Evolutionary conservation across 2,113 vertebrate species (phyloP).

Genomic region (Sceloporus tristichus): DNA sequence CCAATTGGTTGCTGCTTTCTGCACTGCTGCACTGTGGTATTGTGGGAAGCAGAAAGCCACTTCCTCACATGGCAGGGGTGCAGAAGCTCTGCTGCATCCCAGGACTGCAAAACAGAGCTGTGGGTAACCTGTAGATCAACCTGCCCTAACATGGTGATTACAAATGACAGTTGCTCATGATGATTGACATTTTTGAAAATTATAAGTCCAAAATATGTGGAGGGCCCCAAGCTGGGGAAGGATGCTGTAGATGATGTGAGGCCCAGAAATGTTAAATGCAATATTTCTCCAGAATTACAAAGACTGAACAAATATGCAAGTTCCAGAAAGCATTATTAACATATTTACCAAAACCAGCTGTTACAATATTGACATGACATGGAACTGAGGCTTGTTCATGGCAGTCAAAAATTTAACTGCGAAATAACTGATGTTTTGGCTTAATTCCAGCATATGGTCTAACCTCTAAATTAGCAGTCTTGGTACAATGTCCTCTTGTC

Average conservation of each 20-base stretch:
- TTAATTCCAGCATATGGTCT: constrained; percentile 57
- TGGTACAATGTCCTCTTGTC: constrained; percentile 71
- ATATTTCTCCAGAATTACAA: constrained; percentile 37
- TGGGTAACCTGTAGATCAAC: not conserved
- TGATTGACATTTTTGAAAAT: not conserved
- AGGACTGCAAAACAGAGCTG: no score
- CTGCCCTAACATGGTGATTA: not conserved
- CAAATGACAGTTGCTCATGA: not conserved
- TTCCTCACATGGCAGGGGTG: no score
- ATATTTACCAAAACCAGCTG: constrained; percentile 59
- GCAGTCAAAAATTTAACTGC: constrained; percentile 55
- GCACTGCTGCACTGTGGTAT: no score
- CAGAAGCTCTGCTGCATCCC: no score
- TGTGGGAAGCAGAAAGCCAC: no score
- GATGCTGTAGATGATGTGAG: not conserved
- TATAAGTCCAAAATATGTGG: not conserved
- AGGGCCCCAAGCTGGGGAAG: not conserved
- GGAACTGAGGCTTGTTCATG: constrained; percentile 60
- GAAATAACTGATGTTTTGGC: constrained; percentile 65
- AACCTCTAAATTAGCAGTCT: constrained; percentile 67
- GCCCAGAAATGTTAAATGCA: not conserved
- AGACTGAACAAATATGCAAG: constrained; percentile 37
- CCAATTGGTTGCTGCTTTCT: no score
- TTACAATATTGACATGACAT: constrained; percentile 56
- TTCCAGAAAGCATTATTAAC: constrained; percentile 53